Conservation (phyloP, 1,140 invertebrate species). For the Hyles euphorbiae region DNA sequence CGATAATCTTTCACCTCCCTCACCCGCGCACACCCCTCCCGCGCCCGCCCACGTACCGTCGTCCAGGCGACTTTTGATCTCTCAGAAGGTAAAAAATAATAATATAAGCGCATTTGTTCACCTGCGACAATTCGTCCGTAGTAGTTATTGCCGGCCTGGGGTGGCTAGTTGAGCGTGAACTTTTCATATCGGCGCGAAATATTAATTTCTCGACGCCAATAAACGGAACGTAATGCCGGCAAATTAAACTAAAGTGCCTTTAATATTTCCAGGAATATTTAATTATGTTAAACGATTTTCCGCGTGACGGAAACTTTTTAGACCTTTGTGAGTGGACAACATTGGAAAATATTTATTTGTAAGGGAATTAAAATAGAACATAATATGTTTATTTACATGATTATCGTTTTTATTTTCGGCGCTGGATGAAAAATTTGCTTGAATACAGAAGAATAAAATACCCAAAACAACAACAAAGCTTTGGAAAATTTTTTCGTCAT, state of each 20-base stretch:
- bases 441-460: no score
- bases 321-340: slow-evolving; percentile 5
- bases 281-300: slow-evolving; percentile 36
- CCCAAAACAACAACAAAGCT: no score
- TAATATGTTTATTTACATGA: no score
- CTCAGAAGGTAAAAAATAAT: slow-evolving; percentile 56
- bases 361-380: no score
- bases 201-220: slow-evolving; percentile 72
- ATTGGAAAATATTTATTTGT: no score
- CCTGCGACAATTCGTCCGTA: slow-evolving; percentile 64
- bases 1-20: slow-evolving; percentile 44
- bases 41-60: slow-evolving; percentile 31
- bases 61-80: slow-evolving; percentile 67
- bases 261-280: slow-evolving; percentile 65
- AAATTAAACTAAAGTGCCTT: slow-evolving; percentile 71
- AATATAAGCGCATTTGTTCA: slow-evolving; percentile 71
- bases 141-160: slow-evolving; percentile 64
- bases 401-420: no score
- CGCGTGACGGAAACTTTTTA: neutral
- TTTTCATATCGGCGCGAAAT: slow-evolving; percentile 73
- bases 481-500: no score
- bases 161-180: slow-evolving; percentile 72
- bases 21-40: slow-evolving; percentile 4
- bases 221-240: slow-evolving; percentile 67
- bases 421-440: no score